Percentiles rank a stretch among this genome's conserved stretches.
These are phyloP conservation scores for Hirudo medicinalis DNA, from an alignment of 1,140 invertebrate genomes.

Conservation along the genomic window DNA sequence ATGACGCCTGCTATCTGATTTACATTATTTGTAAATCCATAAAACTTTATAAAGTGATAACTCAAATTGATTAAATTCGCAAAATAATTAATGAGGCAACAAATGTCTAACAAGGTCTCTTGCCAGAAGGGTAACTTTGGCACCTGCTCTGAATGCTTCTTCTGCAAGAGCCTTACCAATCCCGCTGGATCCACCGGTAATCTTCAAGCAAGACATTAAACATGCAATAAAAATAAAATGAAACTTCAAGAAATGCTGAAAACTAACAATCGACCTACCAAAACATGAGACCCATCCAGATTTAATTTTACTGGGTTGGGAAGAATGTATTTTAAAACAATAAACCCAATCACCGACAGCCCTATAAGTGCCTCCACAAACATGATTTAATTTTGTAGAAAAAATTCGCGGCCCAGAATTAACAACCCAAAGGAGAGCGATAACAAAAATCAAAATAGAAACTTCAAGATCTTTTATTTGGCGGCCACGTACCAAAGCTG, in stretches of 20 bases:
- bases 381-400: no score
- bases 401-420: no score
- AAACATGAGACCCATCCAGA: background rate
- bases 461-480: background rate
- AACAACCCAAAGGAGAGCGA: background rate
- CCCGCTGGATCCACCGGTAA: constrained; percentile 90
- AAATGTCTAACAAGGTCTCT: constrained; percentile 48
- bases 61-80: background rate
- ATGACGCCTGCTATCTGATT: background rate
- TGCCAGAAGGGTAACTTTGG: constrained; percentile 75
- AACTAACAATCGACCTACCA: background rate
- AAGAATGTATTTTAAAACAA: constrained; percentile 6
- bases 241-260: background rate
- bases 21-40: no score
- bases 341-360: background rate
- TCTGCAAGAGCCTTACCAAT: constrained; percentile 74
- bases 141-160: constrained; percentile 60
- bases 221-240: background rate
- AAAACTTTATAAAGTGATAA: no score
- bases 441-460: background rate
- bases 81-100: constrained; percentile 2
- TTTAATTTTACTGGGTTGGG: background rate
- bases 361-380: background rate
- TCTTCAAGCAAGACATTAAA: background rate
- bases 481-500: background rate